Conservation (phyloP, 2,113 vertebrate species). For the Nibea albiflora region DNA sequence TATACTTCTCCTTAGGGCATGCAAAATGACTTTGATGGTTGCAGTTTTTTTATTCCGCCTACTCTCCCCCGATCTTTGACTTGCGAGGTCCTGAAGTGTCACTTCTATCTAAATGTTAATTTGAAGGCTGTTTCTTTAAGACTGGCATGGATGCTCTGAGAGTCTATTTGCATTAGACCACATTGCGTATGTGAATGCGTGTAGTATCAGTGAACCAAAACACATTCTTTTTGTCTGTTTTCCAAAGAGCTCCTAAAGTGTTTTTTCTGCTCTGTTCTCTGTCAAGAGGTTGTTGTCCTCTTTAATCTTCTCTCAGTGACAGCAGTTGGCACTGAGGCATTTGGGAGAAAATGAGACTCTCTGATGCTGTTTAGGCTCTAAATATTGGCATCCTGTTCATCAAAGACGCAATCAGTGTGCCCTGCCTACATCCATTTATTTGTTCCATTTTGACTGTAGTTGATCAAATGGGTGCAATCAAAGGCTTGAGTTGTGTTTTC, state of each 20-base stretch:
- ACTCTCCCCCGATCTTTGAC: constrained; percentile 61
- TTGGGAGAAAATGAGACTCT: constrained; percentile 54
- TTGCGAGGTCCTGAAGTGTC: constrained; percentile 63
- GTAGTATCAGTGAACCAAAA: constrained; percentile 17
- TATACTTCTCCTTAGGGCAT: constrained; percentile 45
- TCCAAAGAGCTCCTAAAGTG: constrained; percentile 36
- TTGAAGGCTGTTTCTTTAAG: constrained; percentile 69
- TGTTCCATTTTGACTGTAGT: constrained; percentile 14
- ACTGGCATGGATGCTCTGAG: constrained; percentile 50
- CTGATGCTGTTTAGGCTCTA: constrained; percentile 40
- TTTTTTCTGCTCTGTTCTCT: constrained; percentile 42
- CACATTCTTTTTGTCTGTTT: constrained; percentile 32
- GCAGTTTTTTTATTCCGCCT: constrained; percentile 49
- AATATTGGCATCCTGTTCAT: constrained; percentile 43
- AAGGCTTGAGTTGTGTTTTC: constrained; percentile 19
- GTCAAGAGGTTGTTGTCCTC: constrained; percentile 50
- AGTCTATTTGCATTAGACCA: constrained; percentile 54
- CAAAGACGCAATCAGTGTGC: constrained; percentile 40
- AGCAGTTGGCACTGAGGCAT: constrained; percentile 19
- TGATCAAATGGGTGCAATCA: constrained; percentile 43
- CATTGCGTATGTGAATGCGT: background rate
- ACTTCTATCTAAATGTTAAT: constrained; percentile 83
- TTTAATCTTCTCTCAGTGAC: constrained; percentile 50
- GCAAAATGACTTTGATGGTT: constrained; percentile 72
- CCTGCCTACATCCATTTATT: constrained; percentile 20